These are phyloP conservation scores for Parazoanthus darwini DNA, from an alignment of 92 coral and sea anemone genomes.

Conservation along the genomic window DNA sequence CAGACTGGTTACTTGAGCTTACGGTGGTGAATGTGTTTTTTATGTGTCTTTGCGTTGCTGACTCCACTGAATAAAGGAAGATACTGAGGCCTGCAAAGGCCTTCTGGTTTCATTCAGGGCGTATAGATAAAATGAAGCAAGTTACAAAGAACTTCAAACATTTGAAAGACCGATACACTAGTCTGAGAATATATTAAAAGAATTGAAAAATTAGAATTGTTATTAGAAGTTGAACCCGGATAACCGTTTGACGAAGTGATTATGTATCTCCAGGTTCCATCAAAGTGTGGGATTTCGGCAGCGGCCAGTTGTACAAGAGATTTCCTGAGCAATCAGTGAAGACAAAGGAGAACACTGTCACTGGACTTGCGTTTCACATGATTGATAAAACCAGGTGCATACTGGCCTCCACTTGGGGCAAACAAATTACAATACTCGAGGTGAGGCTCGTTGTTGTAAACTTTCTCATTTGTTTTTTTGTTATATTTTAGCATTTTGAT, in stretches of 20 bases:
- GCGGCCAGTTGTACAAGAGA: slow-evolving; percentile 92
- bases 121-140: too few relatives aligned
- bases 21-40: slow-evolving; percentile 47
- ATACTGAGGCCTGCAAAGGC: too few relatives aligned
- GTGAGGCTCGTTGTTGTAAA: slow-evolving; percentile 34
- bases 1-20: slow-evolving; percentile 77
- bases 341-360: slow-evolving; percentile 69
- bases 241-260: neutral
- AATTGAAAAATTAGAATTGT: too few relatives aligned
- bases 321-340: slow-evolving; percentile 77
- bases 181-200: too few relatives aligned
- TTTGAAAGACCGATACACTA: too few relatives aligned
- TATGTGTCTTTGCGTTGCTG: neutral
- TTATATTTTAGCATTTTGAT: neutral
- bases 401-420: slow-evolving; percentile 93
- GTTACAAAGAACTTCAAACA: too few relatives aligned
- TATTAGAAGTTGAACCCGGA: too few relatives aligned
- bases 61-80: slow-evolving; percentile 7
- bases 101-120: too few relatives aligned
- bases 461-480: neutral
- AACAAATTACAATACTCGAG: slow-evolving; percentile 75
- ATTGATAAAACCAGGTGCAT: slow-evolving; percentile 76
- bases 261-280: slow-evolving; percentile 69
- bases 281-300: slow-evolving; percentile 98
- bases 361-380: slow-evolving; percentile 80